These are phyloP conservation scores for Carterocephalus palaemon DNA, from an alignment of 2,888 invertebrate species.

Conservation along the genomic window DNA sequence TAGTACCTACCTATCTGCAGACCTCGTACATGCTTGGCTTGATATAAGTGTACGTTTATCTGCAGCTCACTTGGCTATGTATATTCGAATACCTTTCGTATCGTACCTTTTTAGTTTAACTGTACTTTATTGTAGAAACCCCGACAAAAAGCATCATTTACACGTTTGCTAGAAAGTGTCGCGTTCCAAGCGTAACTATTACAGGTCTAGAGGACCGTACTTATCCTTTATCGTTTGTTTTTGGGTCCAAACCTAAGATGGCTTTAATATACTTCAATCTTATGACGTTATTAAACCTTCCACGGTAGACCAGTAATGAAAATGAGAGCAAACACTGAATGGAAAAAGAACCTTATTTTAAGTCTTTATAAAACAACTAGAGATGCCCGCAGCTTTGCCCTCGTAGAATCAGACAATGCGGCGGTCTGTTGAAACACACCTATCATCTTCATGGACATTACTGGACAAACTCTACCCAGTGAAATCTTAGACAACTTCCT, in stretches of 20 bases:
- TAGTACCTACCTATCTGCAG: no score
- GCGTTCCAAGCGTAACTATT: constrained; percentile 22
- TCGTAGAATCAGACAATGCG: no score
- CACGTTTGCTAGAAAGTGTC: constrained; percentile 21
- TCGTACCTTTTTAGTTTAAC: not conserved
- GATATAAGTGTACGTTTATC: not conserved
- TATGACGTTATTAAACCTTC: constrained; percentile 17
- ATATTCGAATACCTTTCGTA: not conserved
- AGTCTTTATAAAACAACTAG: no score
- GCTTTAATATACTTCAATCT: constrained; percentile 21
- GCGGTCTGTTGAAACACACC: no score
- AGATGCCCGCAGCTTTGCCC: no score
- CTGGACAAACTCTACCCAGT: no score
- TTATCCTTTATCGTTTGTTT: constrained; percentile 26
- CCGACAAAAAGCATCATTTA: constrained; percentile 14
- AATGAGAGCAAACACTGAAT: not conserved
- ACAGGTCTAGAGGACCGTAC: constrained; percentile 21
- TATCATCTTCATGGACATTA: no score
- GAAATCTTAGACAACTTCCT: no score
- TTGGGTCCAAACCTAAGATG: constrained; percentile 17
- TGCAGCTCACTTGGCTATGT: not conserved
- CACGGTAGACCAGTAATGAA: not conserved
- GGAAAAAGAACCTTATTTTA: no score
- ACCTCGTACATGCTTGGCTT: no score
- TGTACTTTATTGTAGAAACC: constrained; percentile 1